Conservation (phyloP, 2,113 vertebrate genomes). For the Rana temporaria region DNA sequence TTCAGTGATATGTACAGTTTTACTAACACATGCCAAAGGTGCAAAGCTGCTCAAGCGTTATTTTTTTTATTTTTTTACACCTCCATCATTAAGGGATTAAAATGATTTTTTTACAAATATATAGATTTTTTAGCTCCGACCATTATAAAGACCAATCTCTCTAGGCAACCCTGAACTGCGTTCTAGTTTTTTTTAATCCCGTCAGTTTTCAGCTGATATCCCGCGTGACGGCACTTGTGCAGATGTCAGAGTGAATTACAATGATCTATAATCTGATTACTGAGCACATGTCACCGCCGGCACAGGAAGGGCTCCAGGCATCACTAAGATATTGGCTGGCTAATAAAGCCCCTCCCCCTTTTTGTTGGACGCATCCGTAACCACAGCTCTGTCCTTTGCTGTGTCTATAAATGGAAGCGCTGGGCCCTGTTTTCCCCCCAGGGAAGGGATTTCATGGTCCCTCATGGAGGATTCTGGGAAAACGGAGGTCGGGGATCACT, state of each 20-base stretch:
- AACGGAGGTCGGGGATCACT: background rate
- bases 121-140: too few species aligned
- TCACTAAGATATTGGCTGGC: background rate
- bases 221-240: background rate
- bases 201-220: background rate
- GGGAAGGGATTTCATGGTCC: background rate
- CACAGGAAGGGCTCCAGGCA: background rate
- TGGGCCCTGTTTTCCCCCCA: background rate
- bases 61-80: too few species aligned
- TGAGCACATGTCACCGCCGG: background rate
- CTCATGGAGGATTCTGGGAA: conserved; percentile 18
- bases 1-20: too few species aligned
- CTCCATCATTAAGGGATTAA: too few species aligned
- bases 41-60: too few species aligned
- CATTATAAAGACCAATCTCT: too few species aligned
- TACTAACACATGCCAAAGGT: too few species aligned
- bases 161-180: too few species aligned
- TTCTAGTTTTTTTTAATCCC: too few species aligned
- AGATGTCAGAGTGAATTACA: background rate
- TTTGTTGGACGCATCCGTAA: background rate
- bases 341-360: background rate
- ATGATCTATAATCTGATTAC: background rate
- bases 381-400: background rate
- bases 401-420: background rate
- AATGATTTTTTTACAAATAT: too few species aligned